Percentiles rank a stretch among this genome's conserved stretches.
phyloP scores from a whole-genome alignment of 2,888 invertebrate genomes.

The Hypomecis atomaria region DNA sequence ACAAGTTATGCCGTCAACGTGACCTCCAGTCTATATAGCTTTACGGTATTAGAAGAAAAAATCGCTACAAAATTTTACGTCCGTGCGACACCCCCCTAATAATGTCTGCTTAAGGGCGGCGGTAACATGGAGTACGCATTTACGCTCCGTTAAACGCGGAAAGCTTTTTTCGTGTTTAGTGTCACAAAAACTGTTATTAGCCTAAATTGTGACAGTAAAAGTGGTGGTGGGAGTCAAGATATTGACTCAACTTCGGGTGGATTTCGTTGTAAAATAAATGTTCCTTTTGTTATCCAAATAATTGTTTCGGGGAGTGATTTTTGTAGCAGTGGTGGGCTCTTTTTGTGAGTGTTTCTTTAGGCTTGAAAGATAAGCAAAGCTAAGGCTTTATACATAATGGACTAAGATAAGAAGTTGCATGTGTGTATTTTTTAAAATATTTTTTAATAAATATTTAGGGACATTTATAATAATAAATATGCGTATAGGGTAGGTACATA shows the following conservation, averaged over 20 bases:
- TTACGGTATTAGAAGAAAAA: conserved; percentile 74
- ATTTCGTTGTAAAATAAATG: conserved; percentile 1
- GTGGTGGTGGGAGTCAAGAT: conserved; percentile 48
- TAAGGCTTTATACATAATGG: too few species aligned
- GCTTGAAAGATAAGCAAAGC: too few species aligned
- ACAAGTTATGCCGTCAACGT: conserved; percentile 71
- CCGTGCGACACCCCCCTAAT: conserved; percentile 79
- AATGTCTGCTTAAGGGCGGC: conserved; percentile 83
- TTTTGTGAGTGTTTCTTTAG: neutral
- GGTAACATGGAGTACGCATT: conserved; percentile 83
- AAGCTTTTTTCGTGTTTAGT: conserved; percentile 85
- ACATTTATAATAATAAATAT: too few species aligned
- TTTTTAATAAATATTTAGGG: too few species aligned
- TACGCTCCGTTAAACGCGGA: conserved; percentile 83
- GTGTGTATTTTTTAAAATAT: too few species aligned
- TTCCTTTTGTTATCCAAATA: neutral
- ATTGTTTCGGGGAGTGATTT: neutral
- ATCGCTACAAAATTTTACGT: conserved; percentile 82
- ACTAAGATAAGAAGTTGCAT: too few species aligned
- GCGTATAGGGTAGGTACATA: too few species aligned
- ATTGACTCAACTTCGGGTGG: conserved; percentile 42
- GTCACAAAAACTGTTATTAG: conserved; percentile 85
- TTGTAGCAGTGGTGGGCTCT: neutral
- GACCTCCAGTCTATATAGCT: conserved; percentile 72
- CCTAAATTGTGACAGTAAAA: conserved; percentile 74